A percentile compares a stretch with the other conserved stretches of the same genome.
These are phyloP conservation scores for Eulithis prunata DNA, from an alignment of 2,888 invertebrate species.

Conservation along the genomic window DNA sequence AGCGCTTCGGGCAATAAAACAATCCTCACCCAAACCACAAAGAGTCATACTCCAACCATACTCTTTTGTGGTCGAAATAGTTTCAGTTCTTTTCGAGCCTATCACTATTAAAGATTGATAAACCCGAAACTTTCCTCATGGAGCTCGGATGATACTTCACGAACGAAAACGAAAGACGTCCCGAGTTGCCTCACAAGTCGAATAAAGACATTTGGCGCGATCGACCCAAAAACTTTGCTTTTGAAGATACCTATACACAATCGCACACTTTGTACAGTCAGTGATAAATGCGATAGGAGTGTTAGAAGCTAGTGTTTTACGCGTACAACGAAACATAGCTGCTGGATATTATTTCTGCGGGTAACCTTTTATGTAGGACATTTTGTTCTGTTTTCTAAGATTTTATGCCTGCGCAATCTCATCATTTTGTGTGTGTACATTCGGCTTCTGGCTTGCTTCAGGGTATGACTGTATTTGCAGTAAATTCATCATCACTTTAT, in stretches of 20 bases:
- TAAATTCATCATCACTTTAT: no score
- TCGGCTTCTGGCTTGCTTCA: no score
- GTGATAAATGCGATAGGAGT: conserved; percentile 3
- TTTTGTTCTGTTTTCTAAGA: no score
- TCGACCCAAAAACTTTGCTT: conserved; percentile 48
- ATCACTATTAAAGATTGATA: conserved; percentile 55
- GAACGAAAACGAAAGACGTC: conserved; percentile 47
- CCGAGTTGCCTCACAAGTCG: conserved; percentile 51
- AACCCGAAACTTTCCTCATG: conserved; percentile 51
- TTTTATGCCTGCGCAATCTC: no score
- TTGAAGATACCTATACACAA: conserved; percentile 22
- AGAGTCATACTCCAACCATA: no score
- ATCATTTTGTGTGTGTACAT: no score
- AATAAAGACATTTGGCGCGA: conserved; percentile 56
- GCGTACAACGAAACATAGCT: background rate
- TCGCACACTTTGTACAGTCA: conserved; percentile 26
- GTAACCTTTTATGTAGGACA: no score
- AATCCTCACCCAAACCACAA: background rate
- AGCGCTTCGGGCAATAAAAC: no score
- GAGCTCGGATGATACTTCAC: conserved; percentile 58
- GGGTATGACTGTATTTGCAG: no score
- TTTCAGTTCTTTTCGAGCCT: conserved; percentile 31
- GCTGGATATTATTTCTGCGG: no score
- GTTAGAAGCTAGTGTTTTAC: background rate
- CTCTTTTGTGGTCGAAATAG: conserved; percentile 9